Conservation (phyloP, 2,797 vertebrate species). For the Rhincodon typus region DNA sequence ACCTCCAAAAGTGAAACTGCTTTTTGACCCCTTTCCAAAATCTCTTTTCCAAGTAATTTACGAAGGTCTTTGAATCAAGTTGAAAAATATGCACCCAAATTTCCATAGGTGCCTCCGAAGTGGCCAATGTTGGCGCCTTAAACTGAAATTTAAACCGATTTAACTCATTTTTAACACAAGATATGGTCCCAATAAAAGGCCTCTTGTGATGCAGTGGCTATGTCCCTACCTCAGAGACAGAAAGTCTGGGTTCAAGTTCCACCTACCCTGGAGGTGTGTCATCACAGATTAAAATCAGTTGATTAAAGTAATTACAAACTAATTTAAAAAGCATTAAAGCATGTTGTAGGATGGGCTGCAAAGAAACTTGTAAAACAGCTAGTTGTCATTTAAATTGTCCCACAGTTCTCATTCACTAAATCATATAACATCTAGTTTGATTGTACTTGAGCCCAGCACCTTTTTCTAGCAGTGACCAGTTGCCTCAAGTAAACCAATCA, state of each 20-base stretch:
- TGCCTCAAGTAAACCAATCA: not conserved
- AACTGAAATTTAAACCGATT: not conserved
- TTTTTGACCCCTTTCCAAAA: not conserved
- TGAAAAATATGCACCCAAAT: not conserved
- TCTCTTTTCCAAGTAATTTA: not conserved
- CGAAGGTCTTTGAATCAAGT: not conserved
- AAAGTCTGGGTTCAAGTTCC: too few species aligned
- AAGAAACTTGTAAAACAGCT: not conserved
- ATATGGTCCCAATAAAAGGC: too few species aligned
- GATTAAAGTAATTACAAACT: too few species aligned
- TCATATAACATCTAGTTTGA: not conserved
- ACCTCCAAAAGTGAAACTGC: not conserved
- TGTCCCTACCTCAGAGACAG: too few species aligned
- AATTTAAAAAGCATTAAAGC: too few species aligned
- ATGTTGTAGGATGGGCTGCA: too few species aligned
- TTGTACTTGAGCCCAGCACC: not conserved
- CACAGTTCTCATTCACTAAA: not conserved
- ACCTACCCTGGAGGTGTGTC: too few species aligned
- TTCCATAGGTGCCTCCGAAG: not conserved
- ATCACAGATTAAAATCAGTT: too few species aligned
- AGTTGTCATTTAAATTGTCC: not conserved
- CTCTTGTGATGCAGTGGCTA: too few species aligned
- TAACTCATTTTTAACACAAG: too few species aligned
- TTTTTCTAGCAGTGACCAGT: not conserved
- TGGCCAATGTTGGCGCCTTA: not conserved